phyloP scores from a whole-genome alignment of 2,888 invertebrate genomes.

The Caenorhabditis sp. region DNA sequence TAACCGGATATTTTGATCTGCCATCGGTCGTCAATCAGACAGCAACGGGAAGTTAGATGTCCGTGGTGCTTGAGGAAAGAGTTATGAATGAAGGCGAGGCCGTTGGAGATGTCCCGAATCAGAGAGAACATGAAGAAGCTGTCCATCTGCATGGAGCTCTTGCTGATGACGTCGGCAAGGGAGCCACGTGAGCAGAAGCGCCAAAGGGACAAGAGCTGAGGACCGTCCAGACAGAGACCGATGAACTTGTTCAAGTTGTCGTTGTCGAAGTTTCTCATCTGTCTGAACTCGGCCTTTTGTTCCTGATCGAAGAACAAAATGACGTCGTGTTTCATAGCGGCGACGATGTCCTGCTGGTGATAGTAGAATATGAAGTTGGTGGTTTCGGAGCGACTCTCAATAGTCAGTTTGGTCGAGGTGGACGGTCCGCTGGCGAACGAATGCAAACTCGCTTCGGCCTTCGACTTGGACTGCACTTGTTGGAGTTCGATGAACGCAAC shows the following conservation, averaged over 20 bases:
- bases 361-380: constrained; percentile 54
- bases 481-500: constrained; percentile 54
- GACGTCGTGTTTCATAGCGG: constrained; percentile 51
- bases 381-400: constrained; percentile 49
- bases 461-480: constrained; percentile 36
- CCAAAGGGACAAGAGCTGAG: constrained; percentile 70
- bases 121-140: constrained; percentile 75
- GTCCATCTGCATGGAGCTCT: constrained; percentile 68
- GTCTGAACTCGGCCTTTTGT: constrained; percentile 26
- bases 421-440: constrained; percentile 40
- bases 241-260: constrained; percentile 76
- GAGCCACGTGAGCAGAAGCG: constrained; percentile 70
- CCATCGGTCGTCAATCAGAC: constrained; percentile 70
- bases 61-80: constrained; percentile 52
- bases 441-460: constrained; percentile 35
- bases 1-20: constrained; percentile 64
- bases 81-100: constrained; percentile 42
- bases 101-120: constrained; percentile 68
- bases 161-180: constrained; percentile 56
- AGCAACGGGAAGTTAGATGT: constrained; percentile 54
- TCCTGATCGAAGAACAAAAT: constrained; percentile 24
- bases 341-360: constrained; percentile 38
- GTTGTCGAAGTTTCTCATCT: constrained; percentile 68
- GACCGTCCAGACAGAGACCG: constrained; percentile 72
- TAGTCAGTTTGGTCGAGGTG: constrained; percentile 31